Percentiles rank a stretch among this genome's conserved stretches.
phyloP scores from a whole-genome alignment of 2,888 invertebrate genomes.

The Arctia plantaginis region DNA sequence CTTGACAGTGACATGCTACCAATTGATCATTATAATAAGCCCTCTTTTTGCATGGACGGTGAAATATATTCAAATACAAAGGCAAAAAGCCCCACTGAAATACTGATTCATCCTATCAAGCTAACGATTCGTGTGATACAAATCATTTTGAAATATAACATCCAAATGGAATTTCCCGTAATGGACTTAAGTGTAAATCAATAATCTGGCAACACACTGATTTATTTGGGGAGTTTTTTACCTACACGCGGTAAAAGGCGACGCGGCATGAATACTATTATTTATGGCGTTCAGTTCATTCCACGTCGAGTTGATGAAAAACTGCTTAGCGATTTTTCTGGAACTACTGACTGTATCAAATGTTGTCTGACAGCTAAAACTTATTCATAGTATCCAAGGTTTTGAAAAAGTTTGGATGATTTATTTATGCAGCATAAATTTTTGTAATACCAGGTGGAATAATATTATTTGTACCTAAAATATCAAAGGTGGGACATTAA shows the following conservation, averaged over 20 bases:
- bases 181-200: constrained; percentile 52
- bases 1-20: constrained; percentile 2
- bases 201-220: constrained; percentile 57
- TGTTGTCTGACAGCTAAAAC: constrained; percentile 37
- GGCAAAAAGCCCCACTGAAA: constrained; percentile 18
- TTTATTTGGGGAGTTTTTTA: constrained; percentile 64
- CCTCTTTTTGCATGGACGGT: neutral
- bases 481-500: neutral
- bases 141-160: constrained; percentile 49
- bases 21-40: constrained; percentile 12
- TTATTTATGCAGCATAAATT: neutral
- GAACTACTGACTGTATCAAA: constrained; percentile 31
- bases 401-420: constrained; percentile 18
- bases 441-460: neutral
- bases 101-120: constrained; percentile 32
- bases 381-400: constrained; percentile 34
- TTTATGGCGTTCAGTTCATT: constrained; percentile 57
- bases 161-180: constrained; percentile 48
- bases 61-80: constrained; percentile 6
- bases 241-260: constrained; percentile 55
- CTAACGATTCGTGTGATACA: constrained; percentile 45
- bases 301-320: constrained; percentile 47
- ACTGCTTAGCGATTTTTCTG: constrained; percentile 43
- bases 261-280: constrained; percentile 66
- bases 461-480: neutral